Base-by-base conservation (phyloP, 1,140 invertebrate species). In the Sycobia sp. region DNA sequence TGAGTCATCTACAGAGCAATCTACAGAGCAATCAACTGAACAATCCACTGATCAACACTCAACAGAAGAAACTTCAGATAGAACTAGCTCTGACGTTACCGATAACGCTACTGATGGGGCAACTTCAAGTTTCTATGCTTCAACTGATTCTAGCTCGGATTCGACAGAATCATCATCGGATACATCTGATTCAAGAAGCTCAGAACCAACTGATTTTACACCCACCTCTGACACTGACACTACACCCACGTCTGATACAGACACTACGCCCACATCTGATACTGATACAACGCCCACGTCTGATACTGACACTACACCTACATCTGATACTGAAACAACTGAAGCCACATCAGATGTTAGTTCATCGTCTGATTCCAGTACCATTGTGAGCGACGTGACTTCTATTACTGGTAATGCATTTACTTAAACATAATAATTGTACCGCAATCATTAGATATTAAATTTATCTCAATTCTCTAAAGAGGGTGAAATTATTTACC, bases 191-290 rank as follows among this genome's bases (percentile, higher is more conserved):
- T 68, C 69, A 18, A 59, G 55, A 34, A 51, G 62, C 8, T 69
- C 73, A n/a, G 67, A 67, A 9, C 38, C 63, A 5, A 62, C 66
- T 7, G 57, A 62, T 0, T 62, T 65, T 38, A 54, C 62, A 13
- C 38, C 70, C 2, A 67, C 72, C n/a, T 64, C 69, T n/a, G 73
- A 70, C n/a, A 72, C 72, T 4, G 67, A 69, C 53, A 73, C 54
- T 43, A 73, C 72, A n/a, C n/a, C n/a, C n/a, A 67, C 73, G 14
- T 65, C 69, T 16, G 72, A 71, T 18, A 72, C 73, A 29, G 67
- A 69, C 54, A 73, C 55, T 44, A 73, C 71, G 43, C 53, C 68
- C 20, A 70, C 73, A 25, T 34, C 44, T 0, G 61, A 56, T 14
- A 39, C 4, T 10, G 57, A 46, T 39, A 2, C 25, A 20, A 18